A percentile compares a stretch with the other conserved stretches of the same genome.
Evolutionary conservation across 1,140 invertebrate species (phyloP).

Genomic region (Drosophila ohnishii): DNA sequence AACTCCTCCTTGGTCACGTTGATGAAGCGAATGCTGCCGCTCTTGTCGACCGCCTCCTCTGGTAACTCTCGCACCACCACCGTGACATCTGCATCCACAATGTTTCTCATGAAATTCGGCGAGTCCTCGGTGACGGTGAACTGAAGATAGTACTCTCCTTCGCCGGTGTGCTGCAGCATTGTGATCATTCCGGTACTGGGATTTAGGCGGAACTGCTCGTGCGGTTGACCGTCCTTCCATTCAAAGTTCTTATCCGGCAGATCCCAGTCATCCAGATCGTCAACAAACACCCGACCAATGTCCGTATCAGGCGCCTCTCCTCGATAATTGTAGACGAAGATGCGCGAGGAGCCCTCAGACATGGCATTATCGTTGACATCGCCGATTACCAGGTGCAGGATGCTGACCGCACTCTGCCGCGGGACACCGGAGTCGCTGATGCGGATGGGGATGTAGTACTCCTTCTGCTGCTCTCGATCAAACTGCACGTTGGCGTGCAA

Average conservation of each 20-base stretch:
- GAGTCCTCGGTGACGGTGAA: slow-evolving; percentile 89
- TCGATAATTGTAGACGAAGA: slow-evolving; percentile 96
- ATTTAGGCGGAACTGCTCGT: slow-evolving; percentile 88
- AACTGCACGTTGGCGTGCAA: slow-evolving; percentile 88
- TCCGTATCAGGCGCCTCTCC: slow-evolving; percentile 89
- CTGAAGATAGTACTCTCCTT: slow-evolving; percentile 87
- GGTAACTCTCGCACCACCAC: slow-evolving; percentile 93
- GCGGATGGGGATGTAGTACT: slow-evolving; percentile 93
- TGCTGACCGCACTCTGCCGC: slow-evolving; percentile 88
- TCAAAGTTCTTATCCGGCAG: slow-evolving; percentile 92
- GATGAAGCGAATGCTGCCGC: slow-evolving; percentile 93
- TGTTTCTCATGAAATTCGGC: slow-evolving; percentile 83
- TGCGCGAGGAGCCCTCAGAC: slow-evolving; percentile 90
- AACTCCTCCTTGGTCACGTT: slow-evolving; percentile 94
- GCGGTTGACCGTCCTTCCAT: slow-evolving; percentile 85
- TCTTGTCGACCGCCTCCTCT: slow-evolving; percentile 94
- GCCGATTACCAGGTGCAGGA: slow-evolving; percentile 93
- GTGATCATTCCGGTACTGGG: slow-evolving; percentile 92
- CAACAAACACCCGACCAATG: slow-evolving; percentile 95
- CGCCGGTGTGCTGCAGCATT: slow-evolving; percentile 88
- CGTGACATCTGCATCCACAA: slow-evolving; percentile 90
- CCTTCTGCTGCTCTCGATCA: slow-evolving; percentile 94
- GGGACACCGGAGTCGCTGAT: slow-evolving; percentile 92
- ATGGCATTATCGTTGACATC: slow-evolving; percentile 96
- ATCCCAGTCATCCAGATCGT: slow-evolving; percentile 97